Base-by-base conservation (phyloP, 1,140 invertebrate species). In the Calycopis cecrops region DNA sequence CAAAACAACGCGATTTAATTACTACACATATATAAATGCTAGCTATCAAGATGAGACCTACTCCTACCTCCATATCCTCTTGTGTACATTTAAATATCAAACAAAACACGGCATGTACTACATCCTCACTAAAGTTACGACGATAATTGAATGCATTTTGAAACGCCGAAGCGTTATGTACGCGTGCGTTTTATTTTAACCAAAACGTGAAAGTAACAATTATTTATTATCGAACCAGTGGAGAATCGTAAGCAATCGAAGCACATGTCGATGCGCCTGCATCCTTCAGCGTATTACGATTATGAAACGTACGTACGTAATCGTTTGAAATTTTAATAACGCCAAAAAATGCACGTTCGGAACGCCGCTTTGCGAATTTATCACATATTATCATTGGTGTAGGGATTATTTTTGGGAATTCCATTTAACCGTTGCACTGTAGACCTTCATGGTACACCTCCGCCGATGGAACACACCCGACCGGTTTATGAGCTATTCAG, bases 161-260 rank as follows among this genome's bases (percentile, higher is more conserved):
- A 28, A 28, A 28, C 21, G 21, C 21, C 2, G 6, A 28, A 28
- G 21, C 21, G 6, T 28, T 28, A 28, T 28, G 21, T 3, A 6
- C 21, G 21, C 21, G 21, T 28, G 21, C 21, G 21, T 28, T 28
- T 28, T 28, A 28, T 28, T 28, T 28, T 28, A 6, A 6, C 2
- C 2, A 28, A 28, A 52, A 17, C 18, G 44, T 35, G n/a, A 55
- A 33, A 40, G 11, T 18, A 55, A 40, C 53, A 63, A 28, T 28
- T 28, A 28, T 28, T 28, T 28, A 60, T 52, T 40, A 58, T 52
- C 62, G 57, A 75, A 83, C 76, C 73, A 55, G 67, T 62, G 50
- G 35, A 49, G 54, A 33, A 70, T 60, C 73, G 72, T 64, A 79
- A 66, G 58, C 79, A 79, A 64, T 84, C 76, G 68, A 84, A 80